phyloP scores from a whole-genome alignment of 2,113 vertebrate species.

The Sclerurus mexicanus region DNA sequence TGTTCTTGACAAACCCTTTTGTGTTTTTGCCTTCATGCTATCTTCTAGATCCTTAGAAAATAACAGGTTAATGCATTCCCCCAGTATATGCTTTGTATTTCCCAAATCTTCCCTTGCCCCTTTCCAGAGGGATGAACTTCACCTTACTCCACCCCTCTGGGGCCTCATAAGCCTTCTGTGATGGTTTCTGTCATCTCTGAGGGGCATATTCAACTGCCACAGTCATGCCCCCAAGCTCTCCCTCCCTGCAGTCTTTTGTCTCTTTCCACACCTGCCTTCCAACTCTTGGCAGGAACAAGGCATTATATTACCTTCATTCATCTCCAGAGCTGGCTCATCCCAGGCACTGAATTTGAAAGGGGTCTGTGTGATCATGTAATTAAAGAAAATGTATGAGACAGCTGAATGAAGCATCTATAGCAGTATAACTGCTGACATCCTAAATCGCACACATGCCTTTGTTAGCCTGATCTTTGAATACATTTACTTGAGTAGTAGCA shows the following conservation, averaged over 20 bases:
- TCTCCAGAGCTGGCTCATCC: not conserved
- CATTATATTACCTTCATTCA: not conserved
- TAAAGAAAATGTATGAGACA: not conserved
- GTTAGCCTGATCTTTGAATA: not conserved
- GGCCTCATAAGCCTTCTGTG: not conserved
- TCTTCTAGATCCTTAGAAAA: not conserved
- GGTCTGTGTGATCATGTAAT: not conserved
- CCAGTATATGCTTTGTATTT: not conserved
- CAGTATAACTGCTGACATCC: not conserved
- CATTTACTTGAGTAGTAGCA: not conserved
- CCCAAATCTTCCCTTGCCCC: not conserved
- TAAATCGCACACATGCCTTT: not conserved
- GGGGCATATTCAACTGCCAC: not conserved
- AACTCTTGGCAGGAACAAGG: not conserved
- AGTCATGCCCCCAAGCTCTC: not conserved
- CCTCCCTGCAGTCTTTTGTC: not conserved
- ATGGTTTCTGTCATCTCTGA: not conserved
- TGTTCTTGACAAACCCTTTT: not conserved
- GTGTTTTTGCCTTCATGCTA: not conserved
- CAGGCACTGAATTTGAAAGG: conserved; percentile 25
- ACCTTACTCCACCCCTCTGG: not conserved
- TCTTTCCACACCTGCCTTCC: not conserved
- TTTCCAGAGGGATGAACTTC: not conserved
- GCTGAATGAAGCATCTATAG: conserved; percentile 11
- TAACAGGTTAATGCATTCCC: not conserved